A percentile compares a stretch with the other conserved stretches of the same genome.
Evolutionary conservation across 2,113 vertebrate species (phyloP).

Genomic region (Mastomys natalensis): DNA sequence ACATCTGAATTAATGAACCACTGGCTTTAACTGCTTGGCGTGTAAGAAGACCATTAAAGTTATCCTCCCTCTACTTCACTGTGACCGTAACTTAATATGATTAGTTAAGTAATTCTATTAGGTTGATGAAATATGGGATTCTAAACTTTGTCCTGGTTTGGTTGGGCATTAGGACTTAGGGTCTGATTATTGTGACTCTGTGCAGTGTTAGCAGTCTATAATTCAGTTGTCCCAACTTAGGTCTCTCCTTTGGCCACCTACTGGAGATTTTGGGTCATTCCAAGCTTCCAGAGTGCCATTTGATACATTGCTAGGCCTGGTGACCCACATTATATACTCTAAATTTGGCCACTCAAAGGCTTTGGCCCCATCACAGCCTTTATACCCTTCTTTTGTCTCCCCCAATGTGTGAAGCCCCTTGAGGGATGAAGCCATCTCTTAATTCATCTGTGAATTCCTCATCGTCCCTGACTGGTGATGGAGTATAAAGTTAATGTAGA

Average conservation of each 20-base stretch:
- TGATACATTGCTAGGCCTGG: neutral
- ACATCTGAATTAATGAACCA: neutral
- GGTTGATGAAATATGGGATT: neutral
- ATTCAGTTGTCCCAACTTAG: conserved; percentile 13
- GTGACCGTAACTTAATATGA: neutral
- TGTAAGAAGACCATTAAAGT: neutral
- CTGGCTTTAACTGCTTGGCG: neutral
- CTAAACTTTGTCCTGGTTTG: neutral
- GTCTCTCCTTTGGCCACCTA: neutral
- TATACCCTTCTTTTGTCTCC: neutral
- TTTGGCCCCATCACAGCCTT: neutral
- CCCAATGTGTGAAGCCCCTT: neutral
- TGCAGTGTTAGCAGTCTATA: neutral
- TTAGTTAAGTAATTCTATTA: neutral
- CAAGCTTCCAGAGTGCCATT: neutral
- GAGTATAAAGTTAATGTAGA: neutral
- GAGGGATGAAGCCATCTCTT: neutral
- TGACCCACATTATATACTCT: neutral
- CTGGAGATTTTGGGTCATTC: neutral
- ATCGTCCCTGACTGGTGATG: neutral
- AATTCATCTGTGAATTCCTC: neutral
- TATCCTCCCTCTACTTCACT: neutral
- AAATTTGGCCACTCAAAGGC: neutral
- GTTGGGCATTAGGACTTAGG: neutral
- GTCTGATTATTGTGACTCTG: neutral